phyloP scores from a whole-genome alignment of 2,113 vertebrate species.

The Alethe castanea region DNA sequence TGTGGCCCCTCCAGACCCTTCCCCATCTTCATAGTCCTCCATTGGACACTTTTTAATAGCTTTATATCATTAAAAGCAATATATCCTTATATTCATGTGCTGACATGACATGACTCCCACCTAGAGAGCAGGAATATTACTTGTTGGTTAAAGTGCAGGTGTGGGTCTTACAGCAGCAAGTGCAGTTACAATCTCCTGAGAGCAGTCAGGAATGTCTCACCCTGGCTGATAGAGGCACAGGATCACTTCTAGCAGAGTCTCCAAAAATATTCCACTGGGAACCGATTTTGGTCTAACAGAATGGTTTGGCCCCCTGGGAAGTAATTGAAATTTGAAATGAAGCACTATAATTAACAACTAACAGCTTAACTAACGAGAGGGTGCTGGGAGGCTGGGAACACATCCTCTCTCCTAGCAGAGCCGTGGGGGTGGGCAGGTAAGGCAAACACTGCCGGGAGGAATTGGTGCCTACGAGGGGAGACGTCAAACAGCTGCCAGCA shows the following conservation, averaged over 20 bases:
- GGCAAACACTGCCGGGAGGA: background rate
- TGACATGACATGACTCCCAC: background rate
- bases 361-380: constrained; percentile 8
- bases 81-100: background rate
- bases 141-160: background rate
- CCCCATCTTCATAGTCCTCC: background rate
- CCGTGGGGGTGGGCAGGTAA: background rate
- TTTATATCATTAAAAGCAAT: background rate
- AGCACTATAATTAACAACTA: constrained; percentile 6
- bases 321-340: background rate
- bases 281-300: background rate
- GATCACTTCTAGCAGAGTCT: background rate
- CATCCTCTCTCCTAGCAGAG: background rate
- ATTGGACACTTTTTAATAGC: background rate
- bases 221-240: background rate
- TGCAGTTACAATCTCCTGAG: background rate
- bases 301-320: background rate
- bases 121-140: fast-evolving
- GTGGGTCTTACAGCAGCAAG: background rate
- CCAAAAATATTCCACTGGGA: background rate
- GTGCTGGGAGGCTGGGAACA: background rate
- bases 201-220: background rate
- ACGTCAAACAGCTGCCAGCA: background rate
- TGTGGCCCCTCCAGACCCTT: background rate
- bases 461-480: background rate